Conservation (phyloP, 2,888 invertebrate species). For the Chrysolina haemoptera region DNA sequence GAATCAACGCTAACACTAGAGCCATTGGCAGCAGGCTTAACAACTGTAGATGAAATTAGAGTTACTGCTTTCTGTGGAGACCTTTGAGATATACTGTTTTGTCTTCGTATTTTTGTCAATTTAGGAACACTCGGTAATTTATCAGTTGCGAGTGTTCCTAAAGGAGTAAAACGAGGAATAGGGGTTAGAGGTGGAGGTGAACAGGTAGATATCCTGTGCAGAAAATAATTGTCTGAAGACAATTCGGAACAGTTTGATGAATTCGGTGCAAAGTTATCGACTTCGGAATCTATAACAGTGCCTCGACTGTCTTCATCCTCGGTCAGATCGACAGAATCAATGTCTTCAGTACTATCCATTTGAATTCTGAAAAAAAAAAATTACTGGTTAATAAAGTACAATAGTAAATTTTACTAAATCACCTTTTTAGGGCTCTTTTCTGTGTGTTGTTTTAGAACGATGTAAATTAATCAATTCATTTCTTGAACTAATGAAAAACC, state of each 20-base stretch:
- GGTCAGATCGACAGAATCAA: constrained; percentile 40
- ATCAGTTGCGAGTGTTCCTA: neutral
- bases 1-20: constrained; percentile 21
- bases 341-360: constrained; percentile 10
- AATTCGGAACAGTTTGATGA: neutral
- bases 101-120: constrained; percentile 23
- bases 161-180: constrained; percentile 10
- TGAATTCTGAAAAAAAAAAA: neutral
- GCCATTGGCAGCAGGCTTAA: constrained; percentile 14
- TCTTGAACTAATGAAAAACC: neutral
- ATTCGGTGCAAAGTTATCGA: neutral
- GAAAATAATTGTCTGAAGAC: neutral
- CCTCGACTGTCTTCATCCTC: constrained; percentile 43
- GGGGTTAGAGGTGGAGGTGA: constrained; percentile 29
- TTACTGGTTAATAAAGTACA: neutral
- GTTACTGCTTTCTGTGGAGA: neutral
- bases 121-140: constrained; percentile 22
- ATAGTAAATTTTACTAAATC: too few species aligned
- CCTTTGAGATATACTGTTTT: constrained; percentile 17
- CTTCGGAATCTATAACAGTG: constrained; percentile 23
- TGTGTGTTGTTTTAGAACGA: neutral
- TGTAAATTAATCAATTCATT: too few species aligned
- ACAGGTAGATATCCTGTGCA: neutral
- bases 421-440: neutral
- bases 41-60: constrained; percentile 10